Evolutionary conservation across 2,113 vertebrate genomes (phyloP).

Genomic region (Nasalis larvatus): DNA sequence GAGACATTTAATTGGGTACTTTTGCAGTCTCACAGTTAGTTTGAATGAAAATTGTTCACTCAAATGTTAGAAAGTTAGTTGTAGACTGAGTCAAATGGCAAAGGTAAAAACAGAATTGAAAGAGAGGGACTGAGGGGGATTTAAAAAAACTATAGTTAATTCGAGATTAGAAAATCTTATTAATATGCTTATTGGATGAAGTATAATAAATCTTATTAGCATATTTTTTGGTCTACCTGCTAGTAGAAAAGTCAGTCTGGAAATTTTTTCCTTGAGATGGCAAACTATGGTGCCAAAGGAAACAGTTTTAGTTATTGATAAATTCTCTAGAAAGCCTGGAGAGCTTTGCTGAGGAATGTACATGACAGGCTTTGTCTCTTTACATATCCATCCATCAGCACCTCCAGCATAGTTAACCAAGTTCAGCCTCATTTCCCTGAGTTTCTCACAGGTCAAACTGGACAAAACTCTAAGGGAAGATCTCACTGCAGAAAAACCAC

Average conservation of each 20-base stretch:
- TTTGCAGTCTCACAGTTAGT: neutral
- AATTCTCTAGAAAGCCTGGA: neutral
- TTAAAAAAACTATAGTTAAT: neutral
- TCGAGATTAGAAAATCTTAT: neutral
- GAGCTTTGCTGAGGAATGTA: neutral
- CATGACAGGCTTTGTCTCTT: neutral
- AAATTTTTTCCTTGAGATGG: neutral
- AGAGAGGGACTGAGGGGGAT: neutral
- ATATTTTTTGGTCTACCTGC: neutral
- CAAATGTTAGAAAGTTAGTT: neutral
- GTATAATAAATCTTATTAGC: neutral
- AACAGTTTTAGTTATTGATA: neutral
- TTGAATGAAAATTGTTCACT: neutral
- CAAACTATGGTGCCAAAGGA: neutral
- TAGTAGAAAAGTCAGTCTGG: neutral
- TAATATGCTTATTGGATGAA: neutral
- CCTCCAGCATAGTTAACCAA: neutral
- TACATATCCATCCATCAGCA: rapidly evolving
- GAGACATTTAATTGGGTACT: neutral
- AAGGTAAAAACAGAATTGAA: neutral
- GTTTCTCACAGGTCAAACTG: neutral
- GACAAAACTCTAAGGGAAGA: neutral
- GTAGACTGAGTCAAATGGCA: neutral
- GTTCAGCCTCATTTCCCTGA: neutral
- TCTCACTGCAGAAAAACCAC: neutral